Conservation (phyloP, 2,888 invertebrate species). For the Kryphioiulus occultus region DNA sequence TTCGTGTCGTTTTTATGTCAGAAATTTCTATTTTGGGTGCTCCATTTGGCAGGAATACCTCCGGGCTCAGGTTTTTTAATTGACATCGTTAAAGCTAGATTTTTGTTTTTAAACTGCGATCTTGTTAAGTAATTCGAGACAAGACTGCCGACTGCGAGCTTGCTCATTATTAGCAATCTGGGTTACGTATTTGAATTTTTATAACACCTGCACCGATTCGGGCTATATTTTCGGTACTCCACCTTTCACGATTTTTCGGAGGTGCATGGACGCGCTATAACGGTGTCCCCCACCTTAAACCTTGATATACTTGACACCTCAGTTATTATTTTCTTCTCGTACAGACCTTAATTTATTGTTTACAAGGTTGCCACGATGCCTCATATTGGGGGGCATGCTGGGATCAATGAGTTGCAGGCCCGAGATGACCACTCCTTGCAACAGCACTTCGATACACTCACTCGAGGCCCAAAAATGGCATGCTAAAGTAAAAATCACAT, state of each 20-base stretch:
- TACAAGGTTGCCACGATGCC: constrained; percentile 30
- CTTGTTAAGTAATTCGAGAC: constrained; percentile 29
- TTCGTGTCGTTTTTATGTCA: not conserved
- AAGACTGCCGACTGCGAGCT: not conserved
- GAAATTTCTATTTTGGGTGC: not conserved
- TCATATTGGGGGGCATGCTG: not conserved
- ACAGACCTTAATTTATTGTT: constrained; percentile 40
- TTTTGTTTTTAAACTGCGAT: constrained; percentile 40
- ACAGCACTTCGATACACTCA: not conserved
- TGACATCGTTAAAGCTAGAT: not conserved
- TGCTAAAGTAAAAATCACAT: not conserved
- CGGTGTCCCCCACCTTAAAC: constrained; percentile 40
- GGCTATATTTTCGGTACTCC: constrained; percentile 27
- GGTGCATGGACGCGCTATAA: constrained; percentile 35
- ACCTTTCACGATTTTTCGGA: constrained; percentile 12
- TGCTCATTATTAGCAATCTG: constrained; percentile 17
- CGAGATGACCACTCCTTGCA: constrained; percentile 18
- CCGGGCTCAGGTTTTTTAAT: not conserved
- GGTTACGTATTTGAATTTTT: constrained; percentile 40
- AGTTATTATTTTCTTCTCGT: constrained; percentile 9
- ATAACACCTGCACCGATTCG: constrained; percentile 20
- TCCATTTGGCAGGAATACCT: not conserved
- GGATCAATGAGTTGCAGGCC: constrained; percentile 27
- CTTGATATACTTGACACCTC: constrained; percentile 40
- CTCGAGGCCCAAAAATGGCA: not conserved